phyloP scores from a whole-genome alignment of 2,888 invertebrate genomes.

The Dascillus cervinus region DNA sequence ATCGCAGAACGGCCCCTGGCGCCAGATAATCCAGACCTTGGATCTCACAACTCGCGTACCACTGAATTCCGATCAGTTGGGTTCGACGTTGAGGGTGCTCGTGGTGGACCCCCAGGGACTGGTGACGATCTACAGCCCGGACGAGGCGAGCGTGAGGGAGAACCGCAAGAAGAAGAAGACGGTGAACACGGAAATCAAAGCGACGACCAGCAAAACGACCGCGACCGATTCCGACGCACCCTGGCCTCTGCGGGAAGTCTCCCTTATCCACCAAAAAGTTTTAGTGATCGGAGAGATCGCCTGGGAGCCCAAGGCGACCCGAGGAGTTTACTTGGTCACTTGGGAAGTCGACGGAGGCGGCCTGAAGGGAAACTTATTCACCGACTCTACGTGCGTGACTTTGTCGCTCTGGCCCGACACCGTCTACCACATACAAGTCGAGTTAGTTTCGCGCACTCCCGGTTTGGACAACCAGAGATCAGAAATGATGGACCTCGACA shows the following conservation, averaged over 20 bases:
- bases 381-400: conserved; percentile 71
- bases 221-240: conserved; percentile 47
- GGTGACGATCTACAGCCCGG: conserved; percentile 63
- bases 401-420: conserved; percentile 76
- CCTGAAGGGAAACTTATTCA: conserved; percentile 72
- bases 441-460: conserved; percentile 53
- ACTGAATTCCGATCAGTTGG: conserved; percentile 50
- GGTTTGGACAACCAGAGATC: conserved; percentile 56
- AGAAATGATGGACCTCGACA: conserved; percentile 58
- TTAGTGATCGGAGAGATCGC: conserved; percentile 64
- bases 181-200: conserved; percentile 45
- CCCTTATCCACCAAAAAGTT: conserved; percentile 65
- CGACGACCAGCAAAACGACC: conserved; percentile 45
- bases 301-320: conserved; percentile 60
- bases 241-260: conserved; percentile 61
- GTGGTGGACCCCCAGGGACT: conserved; percentile 64
- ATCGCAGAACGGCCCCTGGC: conserved; percentile 55
- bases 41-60: conserved; percentile 57
- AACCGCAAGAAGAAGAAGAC: conserved; percentile 41
- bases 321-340: conserved; percentile 68
- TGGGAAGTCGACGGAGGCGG: conserved; percentile 81
- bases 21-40: conserved; percentile 60
- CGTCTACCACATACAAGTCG: conserved; percentile 72
- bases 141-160: conserved; percentile 48
- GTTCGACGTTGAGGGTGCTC: conserved; percentile 57